Evolutionary conservation across 2,888 invertebrate species (phyloP).

Genomic region (Mellilla xanthometata): DNA sequence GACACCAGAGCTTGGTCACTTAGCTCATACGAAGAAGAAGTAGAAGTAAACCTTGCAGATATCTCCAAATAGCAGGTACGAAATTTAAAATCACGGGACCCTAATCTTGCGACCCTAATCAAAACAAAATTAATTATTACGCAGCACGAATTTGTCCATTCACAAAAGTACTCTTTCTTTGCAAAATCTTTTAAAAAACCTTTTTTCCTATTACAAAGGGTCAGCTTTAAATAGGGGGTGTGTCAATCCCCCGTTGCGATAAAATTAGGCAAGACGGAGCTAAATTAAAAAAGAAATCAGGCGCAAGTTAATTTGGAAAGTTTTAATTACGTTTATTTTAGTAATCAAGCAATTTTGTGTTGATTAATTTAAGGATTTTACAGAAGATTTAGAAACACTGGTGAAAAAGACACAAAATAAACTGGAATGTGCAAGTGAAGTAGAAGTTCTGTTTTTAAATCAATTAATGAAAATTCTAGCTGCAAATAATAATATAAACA

Average conservation of each 20-base stretch:
- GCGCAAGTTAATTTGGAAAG: slow-evolving; percentile 73
- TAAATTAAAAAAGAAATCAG: slow-evolving; percentile 81
- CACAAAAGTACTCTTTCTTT: slow-evolving; percentile 26
- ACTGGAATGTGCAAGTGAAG: no score
- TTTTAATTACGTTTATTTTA: slow-evolving; percentile 82
- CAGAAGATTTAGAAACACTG: slow-evolving; percentile 32
- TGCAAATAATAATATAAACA: no score
- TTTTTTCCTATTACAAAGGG: slow-evolving; percentile 64
- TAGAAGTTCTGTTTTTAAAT: no score
- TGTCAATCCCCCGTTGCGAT: slow-evolving; percentile 73
- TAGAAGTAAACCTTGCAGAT: no score
- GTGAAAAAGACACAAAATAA: slow-evolving; percentile 11
- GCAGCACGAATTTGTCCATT: slow-evolving; percentile 27
- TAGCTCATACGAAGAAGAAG: no score
- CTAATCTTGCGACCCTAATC: slow-evolving; percentile 17
- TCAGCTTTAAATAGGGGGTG: slow-evolving; percentile 62
- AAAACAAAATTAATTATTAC: slow-evolving; percentile 34
- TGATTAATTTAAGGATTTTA: slow-evolving; percentile 60
- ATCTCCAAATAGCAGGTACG: no score
- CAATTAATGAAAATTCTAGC: no score
- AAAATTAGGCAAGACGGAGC: slow-evolving; percentile 70
- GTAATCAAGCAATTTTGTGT: slow-evolving; percentile 64
- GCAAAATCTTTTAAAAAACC: slow-evolving; percentile 37
- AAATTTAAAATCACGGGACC: neutral
- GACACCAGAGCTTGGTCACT: no score